A percentile compares a stretch with the other conserved stretches of the same genome.
Conservation (phyloP, 2,888 invertebrate genomes). For the Trissolcus brochymenae region DNA sequence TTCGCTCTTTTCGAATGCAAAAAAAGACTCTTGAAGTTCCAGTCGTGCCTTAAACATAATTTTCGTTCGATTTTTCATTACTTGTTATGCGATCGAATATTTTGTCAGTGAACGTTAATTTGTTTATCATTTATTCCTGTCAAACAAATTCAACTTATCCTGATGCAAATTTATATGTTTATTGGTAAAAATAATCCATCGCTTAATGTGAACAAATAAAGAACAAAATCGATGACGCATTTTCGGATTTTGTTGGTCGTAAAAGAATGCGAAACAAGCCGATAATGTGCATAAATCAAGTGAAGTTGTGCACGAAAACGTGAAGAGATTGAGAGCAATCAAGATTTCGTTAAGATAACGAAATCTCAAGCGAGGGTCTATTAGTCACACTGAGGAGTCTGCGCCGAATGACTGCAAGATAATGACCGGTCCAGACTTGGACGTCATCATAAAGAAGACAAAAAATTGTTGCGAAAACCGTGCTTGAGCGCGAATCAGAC, state of each 20-base stretch:
- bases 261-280: neutral
- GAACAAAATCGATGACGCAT: too few species aligned
- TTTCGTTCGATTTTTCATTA: constrained; percentile 47
- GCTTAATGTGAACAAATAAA: too few species aligned
- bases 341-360: constrained; percentile 30
- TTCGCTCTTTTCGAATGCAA: constrained; percentile 60
- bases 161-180: too few species aligned
- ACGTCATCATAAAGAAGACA: constrained; percentile 54
- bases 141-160: too few species aligned
- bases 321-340: constrained; percentile 45
- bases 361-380: constrained; percentile 48
- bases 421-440: constrained; percentile 53
- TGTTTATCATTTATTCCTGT: too few species aligned
- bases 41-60: constrained; percentile 8
- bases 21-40: neutral
- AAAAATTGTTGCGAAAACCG: constrained; percentile 56
- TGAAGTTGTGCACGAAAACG: constrained; percentile 30
- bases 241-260: too few species aligned
- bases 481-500: constrained; percentile 42
- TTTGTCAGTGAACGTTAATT: constrained; percentile 9
- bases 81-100: constrained; percentile 45
- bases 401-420: constrained; percentile 58
- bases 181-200: too few species aligned
- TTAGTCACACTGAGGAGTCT: constrained; percentile 58
- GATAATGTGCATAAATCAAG: constrained; percentile 34